Base-by-base conservation (phyloP, 2,113 vertebrate species). In the Rhagologus leucostigma region DNA sequence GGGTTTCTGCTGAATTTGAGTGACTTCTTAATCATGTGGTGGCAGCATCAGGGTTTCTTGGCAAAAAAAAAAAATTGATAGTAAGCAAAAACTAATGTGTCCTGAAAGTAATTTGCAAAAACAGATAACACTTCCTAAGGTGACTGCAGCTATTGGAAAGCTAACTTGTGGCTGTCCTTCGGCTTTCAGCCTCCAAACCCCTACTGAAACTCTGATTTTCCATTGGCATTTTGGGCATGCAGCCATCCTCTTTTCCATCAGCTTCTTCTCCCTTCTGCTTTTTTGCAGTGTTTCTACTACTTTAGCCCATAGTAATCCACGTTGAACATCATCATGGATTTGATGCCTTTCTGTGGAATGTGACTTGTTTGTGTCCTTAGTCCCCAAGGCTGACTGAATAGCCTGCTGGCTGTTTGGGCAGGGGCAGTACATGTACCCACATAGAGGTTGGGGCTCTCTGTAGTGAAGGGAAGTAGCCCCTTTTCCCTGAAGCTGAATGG, bases 41-140 rank as follows among this genome's bases (percentile, higher is more conserved):
- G 4, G 79, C 68, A 84, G 35, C 56, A 64, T 67, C 47, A 78
- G n/a, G 53, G 9, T 88, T 91, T 95, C 64, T 83, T 92, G 88
- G 82, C 50, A 21, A 50, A 84, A 74, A 70, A 65, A 84, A 83
- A 52, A 37, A 5, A 15, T n/a, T n/a, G n/a, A n/a, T n/a, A n/a
- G n/a, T 44, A 74, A 91, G 75, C 50, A 81, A 80, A 75, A 79
- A 11, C 16, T 39, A 23, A 24, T 37, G 11, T 8, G 19, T 70
- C 62, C 22, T 55, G 29, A 47, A 33, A 77, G 63, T 29, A 85
- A 55, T 10, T 15, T 82, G 13, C 32, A 81, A 49, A 69, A 95
- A n/a, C n/a, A n/a, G n/a, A 26, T 39, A 79, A 47, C 0, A 4
- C 26, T 90, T 89, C 30, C 30, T 16, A 77, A 91, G 67, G 67